Evolutionary conservation across 2,113 vertebrate genomes (phyloP).

Genomic region (human): DNA sequence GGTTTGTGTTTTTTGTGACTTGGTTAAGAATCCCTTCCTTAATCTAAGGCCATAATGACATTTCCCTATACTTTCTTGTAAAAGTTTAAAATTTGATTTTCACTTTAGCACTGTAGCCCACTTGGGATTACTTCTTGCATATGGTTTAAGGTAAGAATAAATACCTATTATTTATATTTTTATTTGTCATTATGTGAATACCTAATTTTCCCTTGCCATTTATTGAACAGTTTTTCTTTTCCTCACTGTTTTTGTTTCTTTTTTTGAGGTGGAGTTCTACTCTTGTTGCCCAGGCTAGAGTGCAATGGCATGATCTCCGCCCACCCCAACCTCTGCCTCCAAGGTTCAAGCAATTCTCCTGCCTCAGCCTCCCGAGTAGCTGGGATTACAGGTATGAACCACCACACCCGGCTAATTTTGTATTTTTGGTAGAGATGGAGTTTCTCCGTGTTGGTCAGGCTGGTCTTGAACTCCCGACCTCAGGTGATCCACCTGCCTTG

Average conservation of each 20-base stretch:
- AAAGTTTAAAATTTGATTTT: neutral
- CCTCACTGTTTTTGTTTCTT: neutral
- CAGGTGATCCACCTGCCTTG: too few relatives aligned
- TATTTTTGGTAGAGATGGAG: too few relatives aligned
- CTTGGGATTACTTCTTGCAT: neutral
- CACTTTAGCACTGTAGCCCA: neutral
- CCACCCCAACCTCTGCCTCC: too few relatives aligned
- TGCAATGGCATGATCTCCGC: too few relatives aligned
- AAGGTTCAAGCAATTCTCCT: too few relatives aligned
- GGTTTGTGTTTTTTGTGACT: constrained; percentile 4
- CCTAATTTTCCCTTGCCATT: neutral
- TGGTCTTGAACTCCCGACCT: too few relatives aligned
- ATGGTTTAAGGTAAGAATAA: neutral
- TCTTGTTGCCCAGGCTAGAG: too few relatives aligned
- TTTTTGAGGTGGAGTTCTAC: too few relatives aligned
- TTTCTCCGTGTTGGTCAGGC: too few relatives aligned
- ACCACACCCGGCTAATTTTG: too few relatives aligned
- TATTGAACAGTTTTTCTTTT: neutral
- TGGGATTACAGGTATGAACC: too few relatives aligned
- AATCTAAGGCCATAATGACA: neutral
- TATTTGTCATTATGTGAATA: neutral
- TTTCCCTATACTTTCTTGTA: neutral
- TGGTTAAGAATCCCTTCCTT: neutral
- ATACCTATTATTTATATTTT: neutral
- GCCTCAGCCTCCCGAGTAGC: too few relatives aligned